Evolutionary conservation across 1,140 invertebrate species (phyloP), one percentile per base, ranked within the genome.

Genomic region (Nomia melanderi): DNA sequence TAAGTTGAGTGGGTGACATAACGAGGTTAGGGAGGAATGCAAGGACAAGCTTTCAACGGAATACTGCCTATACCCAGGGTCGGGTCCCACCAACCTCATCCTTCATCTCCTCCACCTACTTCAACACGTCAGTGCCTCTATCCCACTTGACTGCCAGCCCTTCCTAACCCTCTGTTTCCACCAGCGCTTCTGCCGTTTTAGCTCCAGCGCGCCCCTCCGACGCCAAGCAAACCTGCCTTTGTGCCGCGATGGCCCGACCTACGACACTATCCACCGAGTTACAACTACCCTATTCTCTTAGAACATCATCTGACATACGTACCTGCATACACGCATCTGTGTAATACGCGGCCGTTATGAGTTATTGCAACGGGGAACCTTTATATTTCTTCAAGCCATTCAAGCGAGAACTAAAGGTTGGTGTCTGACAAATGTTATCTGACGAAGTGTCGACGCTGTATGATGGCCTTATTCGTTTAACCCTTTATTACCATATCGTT

Each of bases 1-100:
- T 86, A 84, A 86, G 77, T 88, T 86, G 84, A 88, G 83, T 85
- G 83, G 83, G 75, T 86, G 79, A 78, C 72, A 67, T 88, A 88
- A 88, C 80, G 57, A 86, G 81, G 71, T 88, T 88, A 87, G 57
- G 31, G 71, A 83, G 85, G 79, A 86, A 85, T 84, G 83, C 74
- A 74, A 79, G 77, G 75, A 79, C 78, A 78, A 63, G 84, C 83
- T 87, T 86, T 87, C 86, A 86, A 62, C 33, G 63, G 67, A 77
- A 63, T 67, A 64, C 39, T 25, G 72, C 57, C 67, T 79, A 67
- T 73, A 72, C 56, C 53, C 2, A 4, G 41, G 41, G 41, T n/a
- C n/a, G 50, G 54, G 54, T 69, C 56, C 78, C 64, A 66, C 69
- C 76, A 71, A 33, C 67, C 56, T 57, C 65, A n/a, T 54, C 62